Percentiles rank a stretch among this genome's conserved stretches.
Conservation (phyloP, 2,797 vertebrate genomes). For the Lagocephalus sceleratus region DNA sequence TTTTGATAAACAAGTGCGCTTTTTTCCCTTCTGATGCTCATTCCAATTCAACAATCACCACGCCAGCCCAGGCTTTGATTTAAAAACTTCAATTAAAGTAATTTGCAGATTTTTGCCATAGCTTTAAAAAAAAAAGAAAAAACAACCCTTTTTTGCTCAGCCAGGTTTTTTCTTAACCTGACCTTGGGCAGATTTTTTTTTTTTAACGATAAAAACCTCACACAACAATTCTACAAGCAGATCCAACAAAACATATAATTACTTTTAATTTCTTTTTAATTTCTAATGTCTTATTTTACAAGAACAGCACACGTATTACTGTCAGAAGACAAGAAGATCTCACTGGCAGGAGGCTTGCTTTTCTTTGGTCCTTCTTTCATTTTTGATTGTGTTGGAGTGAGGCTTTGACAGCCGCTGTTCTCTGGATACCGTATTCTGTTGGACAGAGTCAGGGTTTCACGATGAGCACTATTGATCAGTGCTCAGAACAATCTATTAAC, state of each 20-base stretch:
- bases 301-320: too few species aligned
- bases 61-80: background rate
- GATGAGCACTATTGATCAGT: conserved; percentile 31
- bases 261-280: background rate
- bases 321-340: too few species aligned
- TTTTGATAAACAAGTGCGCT: conserved; percentile 39
- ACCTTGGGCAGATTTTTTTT: background rate
- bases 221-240: background rate
- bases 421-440: conserved; percentile 42
- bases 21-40: conserved; percentile 44
- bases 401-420: conserved; percentile 42
- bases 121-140: background rate
- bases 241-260: background rate
- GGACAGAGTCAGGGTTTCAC: conserved; percentile 41
- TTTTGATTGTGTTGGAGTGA: conserved; percentile 44
- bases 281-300: too few species aligned
- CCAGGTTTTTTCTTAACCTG: background rate
- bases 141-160: background rate
- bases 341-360: conserved; percentile 1
- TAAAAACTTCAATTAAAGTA: too few species aligned
- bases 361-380: conserved; percentile 19
- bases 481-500: too few species aligned
- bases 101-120: too few species aligned
- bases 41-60: conserved; percentile 44
- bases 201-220: conserved; percentile 6